phyloP scores from a whole-genome alignment of 2,113 vertebrate genomes.

The Sinocyclocheilus maitianheensis region DNA sequence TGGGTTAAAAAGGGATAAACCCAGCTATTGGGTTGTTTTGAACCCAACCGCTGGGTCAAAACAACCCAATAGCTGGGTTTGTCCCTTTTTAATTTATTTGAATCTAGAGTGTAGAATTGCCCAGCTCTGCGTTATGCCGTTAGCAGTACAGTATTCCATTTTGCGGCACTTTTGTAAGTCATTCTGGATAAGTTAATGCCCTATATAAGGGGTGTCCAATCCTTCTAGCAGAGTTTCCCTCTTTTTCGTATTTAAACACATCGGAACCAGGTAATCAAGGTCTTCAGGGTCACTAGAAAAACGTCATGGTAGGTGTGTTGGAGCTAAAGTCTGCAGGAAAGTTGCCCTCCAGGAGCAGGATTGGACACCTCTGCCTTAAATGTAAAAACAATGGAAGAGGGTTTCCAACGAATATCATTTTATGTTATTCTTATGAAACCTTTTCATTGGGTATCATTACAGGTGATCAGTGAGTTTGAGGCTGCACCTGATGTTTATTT shows the following conservation, averaged over 20 bases:
- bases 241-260: too few relatives aligned
- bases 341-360: not conserved
- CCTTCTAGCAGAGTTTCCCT: too few relatives aligned
- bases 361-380: not conserved
- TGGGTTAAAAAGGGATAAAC: too few relatives aligned
- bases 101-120: too few relatives aligned
- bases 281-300: not conserved
- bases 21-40: too few relatives aligned
- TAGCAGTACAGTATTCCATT: not conserved
- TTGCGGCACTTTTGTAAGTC: too few relatives aligned
- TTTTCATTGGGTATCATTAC: conserved; percentile 66
- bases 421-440: conserved; percentile 12
- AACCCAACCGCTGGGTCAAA: too few relatives aligned
- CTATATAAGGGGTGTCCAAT: too few relatives aligned
- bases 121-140: too few relatives aligned
- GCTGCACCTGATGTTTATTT: conserved; percentile 93
- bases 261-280: not conserved
- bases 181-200: too few relatives aligned
- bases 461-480: conserved; percentile 99
- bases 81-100: too few relatives aligned
- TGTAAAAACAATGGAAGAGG: conserved; percentile 50
- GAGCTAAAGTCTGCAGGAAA: not conserved
- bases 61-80: too few relatives aligned
- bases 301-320: not conserved
- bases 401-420: conserved; percentile 51